Percentiles rank a stretch among this genome's conserved stretches.
Evolutionary conservation across 2,797 vertebrate genomes (phyloP).

Genomic region (Mormyrops attenuatus): DNA sequence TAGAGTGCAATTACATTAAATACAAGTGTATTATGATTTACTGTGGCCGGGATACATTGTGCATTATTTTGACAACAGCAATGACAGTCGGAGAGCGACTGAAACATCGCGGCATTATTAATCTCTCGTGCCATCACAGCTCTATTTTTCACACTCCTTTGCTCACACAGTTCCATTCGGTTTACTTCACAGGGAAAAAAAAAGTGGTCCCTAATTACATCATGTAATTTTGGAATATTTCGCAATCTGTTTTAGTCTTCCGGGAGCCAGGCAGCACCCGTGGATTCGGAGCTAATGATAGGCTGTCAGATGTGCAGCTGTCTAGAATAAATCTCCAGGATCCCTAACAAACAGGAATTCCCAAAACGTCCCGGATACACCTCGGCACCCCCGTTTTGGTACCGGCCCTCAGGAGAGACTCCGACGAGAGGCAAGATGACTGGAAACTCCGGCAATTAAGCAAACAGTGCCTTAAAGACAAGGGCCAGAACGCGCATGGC

Average conservation of each 20-base stretch:
- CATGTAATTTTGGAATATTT: slow-evolving; percentile 65
- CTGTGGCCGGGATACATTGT: slow-evolving; percentile 10
- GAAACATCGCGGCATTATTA: slow-evolving; percentile 19
- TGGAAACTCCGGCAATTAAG: slow-evolving; percentile 14
- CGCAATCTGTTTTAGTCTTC: slow-evolving; percentile 65
- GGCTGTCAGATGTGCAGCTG: slow-evolving; percentile 74
- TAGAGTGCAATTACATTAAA: slow-evolving; percentile 16
- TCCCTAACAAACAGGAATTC: slow-evolving; percentile 66
- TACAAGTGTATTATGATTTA: slow-evolving; percentile 23
- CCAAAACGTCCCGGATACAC: slow-evolving; percentile 51
- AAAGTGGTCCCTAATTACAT: slow-evolving; percentile 66
- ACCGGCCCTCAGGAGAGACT: background rate
- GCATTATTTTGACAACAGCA: slow-evolving; percentile 15
- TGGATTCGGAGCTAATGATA: slow-evolving; percentile 73
- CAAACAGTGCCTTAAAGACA: background rate
- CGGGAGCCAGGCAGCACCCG: slow-evolving; percentile 64
- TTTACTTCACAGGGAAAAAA: slow-evolving; percentile 49
- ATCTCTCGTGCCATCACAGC: slow-evolving; percentile 6
- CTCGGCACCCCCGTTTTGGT: slow-evolving; percentile 20
- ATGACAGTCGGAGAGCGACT: slow-evolving; percentile 17
- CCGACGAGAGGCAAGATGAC: background rate
- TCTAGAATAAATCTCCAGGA: slow-evolving; percentile 72
- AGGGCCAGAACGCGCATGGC: background rate
- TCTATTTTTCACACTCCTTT: slow-evolving; percentile 20
- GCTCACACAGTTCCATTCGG: slow-evolving; percentile 12